Conservation (phyloP, 2,888 invertebrate genomes). For the Trachelus troglodyta region DNA sequence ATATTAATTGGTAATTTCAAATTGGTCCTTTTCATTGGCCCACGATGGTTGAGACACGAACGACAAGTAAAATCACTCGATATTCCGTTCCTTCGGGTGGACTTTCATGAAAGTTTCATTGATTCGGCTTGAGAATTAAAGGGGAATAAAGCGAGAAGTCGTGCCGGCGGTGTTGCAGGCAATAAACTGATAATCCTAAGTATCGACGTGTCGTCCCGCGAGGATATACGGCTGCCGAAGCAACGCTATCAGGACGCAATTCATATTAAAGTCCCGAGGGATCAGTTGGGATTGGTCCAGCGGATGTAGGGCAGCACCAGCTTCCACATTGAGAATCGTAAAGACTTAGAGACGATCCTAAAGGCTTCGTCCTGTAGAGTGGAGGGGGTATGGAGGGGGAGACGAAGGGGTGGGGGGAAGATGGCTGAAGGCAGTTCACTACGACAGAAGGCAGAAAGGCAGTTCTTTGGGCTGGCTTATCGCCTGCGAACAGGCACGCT, state of each 20-base stretch:
- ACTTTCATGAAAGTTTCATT: no score
- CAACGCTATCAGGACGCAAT: constrained; percentile 36
- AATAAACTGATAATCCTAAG: constrained; percentile 46
- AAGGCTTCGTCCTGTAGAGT: not conserved
- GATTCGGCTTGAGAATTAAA: no score
- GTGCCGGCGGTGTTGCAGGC: constrained; percentile 23
- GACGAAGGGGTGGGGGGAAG: constrained; percentile 8
- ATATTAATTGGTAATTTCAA: no score
- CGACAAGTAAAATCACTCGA: no score
- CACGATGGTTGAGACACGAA: no score
- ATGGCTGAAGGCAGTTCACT: constrained; percentile 44
- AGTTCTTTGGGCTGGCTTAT: constrained; percentile 59
- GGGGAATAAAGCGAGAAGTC: constrained; percentile 8
- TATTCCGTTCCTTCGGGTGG: no score
- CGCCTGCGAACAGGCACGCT: constrained; percentile 55
- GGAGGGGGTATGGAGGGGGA: no score
- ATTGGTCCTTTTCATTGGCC: no score
- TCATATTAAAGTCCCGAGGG: constrained; percentile 57
- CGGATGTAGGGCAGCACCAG: constrained; percentile 48
- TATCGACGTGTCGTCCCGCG: constrained; percentile 40
- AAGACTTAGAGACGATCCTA: constrained; percentile 36
- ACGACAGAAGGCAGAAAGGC: constrained; percentile 40
- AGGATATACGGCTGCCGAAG: constrained; percentile 39
- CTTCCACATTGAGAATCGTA: constrained; percentile 50
- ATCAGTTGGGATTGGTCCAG: constrained; percentile 49